Base-by-base conservation (phyloP, 2,113 vertebrate genomes). In the Meles meles region DNA sequence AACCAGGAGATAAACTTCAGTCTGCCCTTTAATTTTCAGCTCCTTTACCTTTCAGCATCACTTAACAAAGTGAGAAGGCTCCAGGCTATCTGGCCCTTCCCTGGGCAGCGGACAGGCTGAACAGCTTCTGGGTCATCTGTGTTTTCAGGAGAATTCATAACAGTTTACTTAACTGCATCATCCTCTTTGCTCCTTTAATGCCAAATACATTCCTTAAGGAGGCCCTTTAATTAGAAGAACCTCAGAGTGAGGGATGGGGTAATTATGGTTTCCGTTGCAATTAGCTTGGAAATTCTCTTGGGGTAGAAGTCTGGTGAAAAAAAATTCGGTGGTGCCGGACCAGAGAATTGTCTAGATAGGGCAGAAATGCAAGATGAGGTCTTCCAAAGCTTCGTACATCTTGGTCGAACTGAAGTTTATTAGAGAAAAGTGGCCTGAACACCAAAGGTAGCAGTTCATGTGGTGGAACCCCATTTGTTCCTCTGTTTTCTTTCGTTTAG, bases 251-350 rank as follows among this genome's bases (percentile, higher is more conserved):
- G 59, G 88, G 72, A 39, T 83, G 65, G 63, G 11, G 12, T 27
- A 71, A 74, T 93, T 79, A 87, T 42, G 37, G 14, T 74, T 74
- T 69, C 29, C 1, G 23, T 85, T 93, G 83, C 82, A 59, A 42
- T 96, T 76, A 82, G 65, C 88, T 83, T 88, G n/a, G 47, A 52
- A 88, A 79, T 94, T 97, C 67, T 95, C 69, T 94, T 82, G 7
- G 65, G 57, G 52, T 91, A 21, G 67, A 95, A 96, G 74, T 90
- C 80, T 84, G 44, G 59, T 74, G 44, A 34, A 44, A 92, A 92
- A 63, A 27, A 44, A 27, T 65, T 85, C 77, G 79, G 37, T 89
- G 44, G 82, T 71, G 31, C 47, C 67, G 59, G 59, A 37, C 27
- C 52, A 59, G 44, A 88, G 59, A 91, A 85, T 87, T 92, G 25